phyloP scores from a whole-genome alignment of 1,140 invertebrate genomes.

The Lucilia cuprina region DNA sequence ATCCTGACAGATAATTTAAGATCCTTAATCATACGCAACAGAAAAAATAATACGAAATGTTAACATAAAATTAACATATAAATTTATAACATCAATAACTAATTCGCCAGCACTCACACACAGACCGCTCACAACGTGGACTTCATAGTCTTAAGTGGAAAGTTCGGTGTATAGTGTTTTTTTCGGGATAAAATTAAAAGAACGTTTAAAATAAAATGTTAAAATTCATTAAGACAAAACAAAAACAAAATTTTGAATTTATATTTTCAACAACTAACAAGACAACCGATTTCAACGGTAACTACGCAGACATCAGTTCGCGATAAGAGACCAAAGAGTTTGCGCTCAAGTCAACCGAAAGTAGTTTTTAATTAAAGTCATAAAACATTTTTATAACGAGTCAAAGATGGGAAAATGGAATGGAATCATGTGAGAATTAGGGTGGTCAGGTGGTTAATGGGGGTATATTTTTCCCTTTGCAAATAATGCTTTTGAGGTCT shows the following conservation, averaged over 20 bases:
- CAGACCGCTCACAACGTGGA: neutral
- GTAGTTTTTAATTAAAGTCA: slow-evolving; percentile 28
- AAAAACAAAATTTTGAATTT: neutral
- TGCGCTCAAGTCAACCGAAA: neutral
- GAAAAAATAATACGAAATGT: neutral
- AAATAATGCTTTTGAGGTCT: too few species aligned
- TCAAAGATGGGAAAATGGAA: neutral
- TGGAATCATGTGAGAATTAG: neutral
- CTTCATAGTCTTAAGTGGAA: neutral
- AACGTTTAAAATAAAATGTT: slow-evolving; percentile 24
- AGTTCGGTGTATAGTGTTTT: neutral
- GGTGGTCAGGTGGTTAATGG: neutral
- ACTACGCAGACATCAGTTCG: too few species aligned
- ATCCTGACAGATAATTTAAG: neutral
- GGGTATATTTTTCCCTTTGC: too few species aligned
- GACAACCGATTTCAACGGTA: neutral
- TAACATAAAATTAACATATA: slow-evolving; percentile 33
- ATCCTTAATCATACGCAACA: neutral
- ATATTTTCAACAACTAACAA: slow-evolving; percentile 3
- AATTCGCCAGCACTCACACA: neutral
- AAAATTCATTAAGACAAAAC: neutral
- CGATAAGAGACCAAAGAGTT: neutral
- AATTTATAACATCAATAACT: slow-evolving; percentile 29
- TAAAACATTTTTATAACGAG: slow-evolving; percentile 31
- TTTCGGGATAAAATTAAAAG: slow-evolving; percentile 2